Conservation (phyloP, 2,797 vertebrate species). For the Sphenopsis melanotis region DNA sequence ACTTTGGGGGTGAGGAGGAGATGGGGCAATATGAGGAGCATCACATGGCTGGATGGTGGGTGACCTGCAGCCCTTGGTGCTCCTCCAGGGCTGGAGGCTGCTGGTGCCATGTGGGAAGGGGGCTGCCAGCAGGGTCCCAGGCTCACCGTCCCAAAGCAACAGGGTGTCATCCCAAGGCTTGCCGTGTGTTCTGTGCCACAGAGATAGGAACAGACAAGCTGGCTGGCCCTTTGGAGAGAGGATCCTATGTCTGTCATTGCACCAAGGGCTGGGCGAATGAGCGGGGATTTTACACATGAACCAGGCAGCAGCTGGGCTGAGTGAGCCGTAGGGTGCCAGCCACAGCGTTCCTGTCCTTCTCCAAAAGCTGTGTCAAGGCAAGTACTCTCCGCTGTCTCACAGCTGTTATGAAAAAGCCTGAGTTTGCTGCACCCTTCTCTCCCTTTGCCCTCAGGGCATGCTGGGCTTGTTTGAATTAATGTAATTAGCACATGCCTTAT, state of each 20-base stretch:
- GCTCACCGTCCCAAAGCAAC: not conserved
- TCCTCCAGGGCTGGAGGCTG: not conserved
- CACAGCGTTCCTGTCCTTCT: accelerated
- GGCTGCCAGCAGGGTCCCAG: not conserved
- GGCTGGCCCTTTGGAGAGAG: not conserved
- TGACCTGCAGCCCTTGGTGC: not conserved
- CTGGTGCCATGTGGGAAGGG: not conserved
- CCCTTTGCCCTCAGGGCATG: conserved; percentile 11
- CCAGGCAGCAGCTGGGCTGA: not conserved
- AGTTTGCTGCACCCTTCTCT: not conserved
- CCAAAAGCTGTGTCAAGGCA: not conserved
- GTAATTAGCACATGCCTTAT: conserved; percentile 65
- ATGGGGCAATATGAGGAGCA: not conserved
- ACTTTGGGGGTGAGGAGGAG: not conserved
- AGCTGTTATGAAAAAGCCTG: not conserved
- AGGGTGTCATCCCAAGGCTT: not conserved
- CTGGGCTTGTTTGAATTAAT: conserved; percentile 63
- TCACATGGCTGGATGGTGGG: not conserved
- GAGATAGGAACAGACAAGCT: not conserved
- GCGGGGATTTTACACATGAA: not conserved
- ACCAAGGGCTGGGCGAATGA: not conserved
- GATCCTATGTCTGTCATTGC: accelerated
- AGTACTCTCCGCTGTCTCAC: not conserved
- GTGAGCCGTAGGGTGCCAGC: accelerated
- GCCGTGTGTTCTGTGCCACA: accelerated